Conservation (phyloP, 1,140 invertebrate genomes). For the Achroia grisella region DNA sequence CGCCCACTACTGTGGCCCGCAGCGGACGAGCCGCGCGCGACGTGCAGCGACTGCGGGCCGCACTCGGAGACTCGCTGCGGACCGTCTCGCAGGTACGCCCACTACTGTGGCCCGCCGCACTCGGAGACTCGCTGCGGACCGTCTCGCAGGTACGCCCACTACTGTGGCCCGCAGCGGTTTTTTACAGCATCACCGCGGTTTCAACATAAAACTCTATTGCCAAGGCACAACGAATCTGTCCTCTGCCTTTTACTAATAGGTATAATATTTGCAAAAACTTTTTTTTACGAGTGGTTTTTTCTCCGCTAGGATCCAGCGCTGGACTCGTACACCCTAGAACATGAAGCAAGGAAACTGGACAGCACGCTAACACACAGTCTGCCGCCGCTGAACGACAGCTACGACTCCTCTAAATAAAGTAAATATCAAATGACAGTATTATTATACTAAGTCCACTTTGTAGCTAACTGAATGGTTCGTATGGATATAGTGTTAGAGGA, state of each 20-base stretch:
- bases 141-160: conserved; percentile 30
- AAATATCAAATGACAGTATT: no score
- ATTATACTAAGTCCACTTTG: no score
- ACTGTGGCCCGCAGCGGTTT: no score
- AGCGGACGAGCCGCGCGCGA: conserved; percentile 88
- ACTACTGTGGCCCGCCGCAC: no score
- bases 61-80: conserved; percentile 60
- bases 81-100: conserved; percentile 9
- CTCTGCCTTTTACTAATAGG: conserved; percentile 1
- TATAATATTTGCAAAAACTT: not conserved
- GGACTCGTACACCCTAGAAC: conserved; percentile 87
- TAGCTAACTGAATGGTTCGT: no score
- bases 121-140: conserved; percentile 39
- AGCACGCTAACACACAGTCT: conserved; percentile 78
- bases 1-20: conserved; percentile 63
- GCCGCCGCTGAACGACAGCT: conserved; percentile 73
- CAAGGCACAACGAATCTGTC: no score
- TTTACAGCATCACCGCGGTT: no score
- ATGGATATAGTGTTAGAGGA: no score
- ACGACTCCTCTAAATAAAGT: conserved; percentile 61
- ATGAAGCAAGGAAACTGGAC: conserved; percentile 89
- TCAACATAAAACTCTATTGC: no score
- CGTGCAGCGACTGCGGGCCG: conserved; percentile 87
- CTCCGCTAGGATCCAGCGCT: conserved; percentile 79
- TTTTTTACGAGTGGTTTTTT: not conserved